A percentile compares a stretch with the other conserved stretches of the same genome.
These are phyloP conservation scores for Andrena chrysosceles DNA, from an alignment of 2,888 invertebrate species.

Conservation along the genomic window DNA sequence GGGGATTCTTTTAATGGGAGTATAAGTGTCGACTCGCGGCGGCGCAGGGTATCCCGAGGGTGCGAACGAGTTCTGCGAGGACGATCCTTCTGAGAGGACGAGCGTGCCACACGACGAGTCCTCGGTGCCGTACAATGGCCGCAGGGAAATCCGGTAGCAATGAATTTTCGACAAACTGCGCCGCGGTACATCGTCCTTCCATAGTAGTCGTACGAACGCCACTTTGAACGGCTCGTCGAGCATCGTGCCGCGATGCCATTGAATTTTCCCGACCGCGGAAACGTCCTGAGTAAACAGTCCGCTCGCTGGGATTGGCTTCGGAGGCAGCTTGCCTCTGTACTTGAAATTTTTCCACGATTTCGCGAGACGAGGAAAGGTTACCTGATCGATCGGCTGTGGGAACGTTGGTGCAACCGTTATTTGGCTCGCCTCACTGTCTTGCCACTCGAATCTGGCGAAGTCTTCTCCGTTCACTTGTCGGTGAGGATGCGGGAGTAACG, in stretches of 20 bases:
- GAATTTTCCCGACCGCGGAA: conserved; percentile 42
- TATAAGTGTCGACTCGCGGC: conserved; percentile 46
- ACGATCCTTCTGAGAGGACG: background rate
- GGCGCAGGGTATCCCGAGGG: conserved; percentile 14
- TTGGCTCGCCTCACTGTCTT: background rate
- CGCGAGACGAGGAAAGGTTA: background rate
- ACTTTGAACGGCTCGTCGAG: conserved; percentile 45
- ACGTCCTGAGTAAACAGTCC: conserved; percentile 56
- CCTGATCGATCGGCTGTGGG: conserved; percentile 17
- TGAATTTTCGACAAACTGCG: conserved; percentile 40
- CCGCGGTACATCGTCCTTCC: background rate
- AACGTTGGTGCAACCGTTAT: background rate
- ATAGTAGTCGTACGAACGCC: conserved; percentile 23
- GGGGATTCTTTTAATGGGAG: conserved; percentile 61
- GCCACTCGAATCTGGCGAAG: background rate
- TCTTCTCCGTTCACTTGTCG: background rate
- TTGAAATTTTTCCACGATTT: background rate
- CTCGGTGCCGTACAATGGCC: background rate
- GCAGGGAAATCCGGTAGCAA: conserved; percentile 40
- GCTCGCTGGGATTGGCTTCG: conserved; percentile 6
- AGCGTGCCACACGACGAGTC: conserved; percentile 28
- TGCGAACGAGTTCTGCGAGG: conserved; percentile 44
- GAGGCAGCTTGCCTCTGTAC: background rate
- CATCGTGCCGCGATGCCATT: conserved; percentile 23
- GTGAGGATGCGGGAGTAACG: too few relatives aligned